Evolutionary conservation across 1,140 invertebrate species (phyloP), one percentile per base, ranked within the genome.

Genomic region (Tribolium madens): DNA sequence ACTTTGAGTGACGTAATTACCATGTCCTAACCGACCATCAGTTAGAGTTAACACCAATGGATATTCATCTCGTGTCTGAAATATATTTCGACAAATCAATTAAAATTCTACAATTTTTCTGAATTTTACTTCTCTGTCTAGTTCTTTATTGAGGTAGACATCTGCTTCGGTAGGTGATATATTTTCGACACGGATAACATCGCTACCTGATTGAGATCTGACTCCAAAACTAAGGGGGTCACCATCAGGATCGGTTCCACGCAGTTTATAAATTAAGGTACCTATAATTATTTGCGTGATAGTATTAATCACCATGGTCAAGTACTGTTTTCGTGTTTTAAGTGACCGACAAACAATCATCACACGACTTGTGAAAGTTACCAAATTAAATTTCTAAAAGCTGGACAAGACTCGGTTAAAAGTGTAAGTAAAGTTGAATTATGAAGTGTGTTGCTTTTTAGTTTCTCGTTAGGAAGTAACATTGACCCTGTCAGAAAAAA

Each of bases 1-100:
- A 83, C 95, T 96, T 87, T 97, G 96, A 2, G 94, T 96, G 73
- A 98, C 93, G 86, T 92, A 97, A 84, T 96, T 96, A 53, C 94
- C 94, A 52, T 95, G 93, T 1, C 93, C 94, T 17, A 96, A 89
- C 82, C 93, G 91, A 52, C 94, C 95, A 85, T 98, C 96, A 0
- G 95, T 97, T 76, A 98, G 86, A 1, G 96, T 97, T 79, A 98
- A 87, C 33, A 97, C 92, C 78, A 97, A 87, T 50, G 93, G 91
- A 84, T 97, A 97, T 86, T 97, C 96, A 83, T 96, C 95, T 85
- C 92, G 90, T 10, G 89, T 88, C 93, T 96, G 83, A 14, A 84
- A 84, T 17, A 4, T 15, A 18, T 57, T 57, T 76, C 13, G 33
- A 42, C 2, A 57, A 46, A 26, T 48, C 53, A 33, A 36, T 64